A percentile compares a stretch with the other conserved stretches of the same genome.
These are phyloP conservation scores for Margaritifera margaritifera DNA, from an alignment of 2,888 invertebrate species.

Conservation along the genomic window DNA sequence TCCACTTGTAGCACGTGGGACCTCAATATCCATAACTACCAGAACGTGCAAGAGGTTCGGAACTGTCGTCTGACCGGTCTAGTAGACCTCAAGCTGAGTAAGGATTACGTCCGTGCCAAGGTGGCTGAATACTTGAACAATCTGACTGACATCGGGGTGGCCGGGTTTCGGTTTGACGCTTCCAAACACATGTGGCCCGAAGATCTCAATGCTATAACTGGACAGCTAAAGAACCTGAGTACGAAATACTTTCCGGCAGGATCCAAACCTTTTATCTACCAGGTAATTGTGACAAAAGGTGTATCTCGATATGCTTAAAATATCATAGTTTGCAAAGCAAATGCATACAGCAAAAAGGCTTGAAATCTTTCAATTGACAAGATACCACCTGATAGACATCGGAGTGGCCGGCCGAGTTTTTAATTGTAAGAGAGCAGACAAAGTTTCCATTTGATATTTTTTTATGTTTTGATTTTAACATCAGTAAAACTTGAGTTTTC, in stretches of 20 bases:
- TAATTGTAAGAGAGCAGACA: no score
- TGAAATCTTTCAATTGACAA: no score
- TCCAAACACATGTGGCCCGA: conserved; percentile 70
- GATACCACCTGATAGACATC: no score
- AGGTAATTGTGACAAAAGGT: no score
- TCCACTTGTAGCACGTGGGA: conserved; percentile 73
- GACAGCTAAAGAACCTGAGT: conserved; percentile 38
- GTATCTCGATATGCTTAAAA: no score
- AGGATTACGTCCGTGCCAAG: conserved; percentile 58
- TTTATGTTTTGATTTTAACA: conserved; percentile 43
- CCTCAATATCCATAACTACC: conserved; percentile 60
- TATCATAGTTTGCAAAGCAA: no score
- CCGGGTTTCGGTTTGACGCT: conserved; percentile 63
- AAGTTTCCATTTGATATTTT: no score
- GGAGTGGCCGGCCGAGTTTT: no score
- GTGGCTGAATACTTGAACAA: conserved; percentile 57
- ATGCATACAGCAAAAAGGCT: no score
- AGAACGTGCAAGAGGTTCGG: conserved; percentile 66
- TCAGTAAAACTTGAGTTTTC: conserved; percentile 50
- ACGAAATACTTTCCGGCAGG: no score
- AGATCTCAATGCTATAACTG: conserved; percentile 56
- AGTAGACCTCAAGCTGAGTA: conserved; percentile 83
- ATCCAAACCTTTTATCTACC: no score
- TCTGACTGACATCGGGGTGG: conserved; percentile 76
- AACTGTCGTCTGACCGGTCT: conserved; percentile 83